Conservation (phyloP, 2,797 vertebrate species). For the Microcaecilia unicolor region DNA sequence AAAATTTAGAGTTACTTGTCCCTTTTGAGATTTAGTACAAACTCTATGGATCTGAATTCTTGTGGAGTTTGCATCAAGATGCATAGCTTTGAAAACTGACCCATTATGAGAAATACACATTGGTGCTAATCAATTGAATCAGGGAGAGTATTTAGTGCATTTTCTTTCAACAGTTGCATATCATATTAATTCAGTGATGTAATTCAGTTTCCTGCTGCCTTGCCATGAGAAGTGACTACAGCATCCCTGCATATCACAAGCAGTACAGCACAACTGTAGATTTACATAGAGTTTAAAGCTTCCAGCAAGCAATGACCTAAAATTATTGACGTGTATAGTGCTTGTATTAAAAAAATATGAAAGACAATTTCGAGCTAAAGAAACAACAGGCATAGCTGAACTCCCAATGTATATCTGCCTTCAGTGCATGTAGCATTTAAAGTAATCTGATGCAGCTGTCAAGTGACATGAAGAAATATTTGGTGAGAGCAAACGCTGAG, state of each 20-base stretch:
- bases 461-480: constrained; percentile 26
- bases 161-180: too few species aligned
- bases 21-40: too few species aligned
- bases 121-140: too few species aligned
- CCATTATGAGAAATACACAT: too few species aligned
- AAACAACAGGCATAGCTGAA: constrained; percentile 25
- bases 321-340: not conserved
- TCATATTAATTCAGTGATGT: too few species aligned
- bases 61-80: too few species aligned
- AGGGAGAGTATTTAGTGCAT: not conserved
- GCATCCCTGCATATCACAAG: too few species aligned
- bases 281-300: constrained; percentile 19
- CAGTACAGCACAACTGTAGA: constrained; percentile 19
- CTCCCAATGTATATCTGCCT: constrained; percentile 1
- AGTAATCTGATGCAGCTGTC: constrained; percentile 4
- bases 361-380: constrained; percentile 12
- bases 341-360: constrained; percentile 17
- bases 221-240: constrained; percentile 16
- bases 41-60: too few species aligned
- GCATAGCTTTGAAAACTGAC: too few species aligned
- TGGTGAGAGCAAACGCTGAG: constrained; percentile 42
- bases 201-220: constrained; percentile 3
- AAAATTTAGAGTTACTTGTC: too few species aligned
- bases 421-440: constrained; percentile 4
- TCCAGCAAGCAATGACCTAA: constrained; percentile 19